Base-by-base conservation (phyloP, 2,797 vertebrate genomes). In the Acanthopagrus latus region DNA sequence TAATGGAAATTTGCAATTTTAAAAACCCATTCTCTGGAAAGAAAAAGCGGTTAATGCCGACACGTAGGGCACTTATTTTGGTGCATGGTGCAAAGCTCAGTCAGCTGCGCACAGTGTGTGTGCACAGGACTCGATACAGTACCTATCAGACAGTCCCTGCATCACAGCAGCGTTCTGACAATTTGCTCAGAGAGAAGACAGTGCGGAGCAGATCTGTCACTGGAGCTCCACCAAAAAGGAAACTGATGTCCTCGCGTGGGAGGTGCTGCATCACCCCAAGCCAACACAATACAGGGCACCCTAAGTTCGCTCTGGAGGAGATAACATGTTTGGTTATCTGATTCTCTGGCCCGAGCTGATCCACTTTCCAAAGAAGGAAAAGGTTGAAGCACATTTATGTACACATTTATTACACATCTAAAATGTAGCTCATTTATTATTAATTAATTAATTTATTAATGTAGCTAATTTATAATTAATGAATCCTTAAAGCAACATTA, bases 201-300 rank as follows among this genome's bases (percentile, higher is more conserved):
- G 75, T 6, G 14, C 46, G 33, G 68, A 77, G 69, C 55, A 71
- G 55, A 76, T 86, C 75, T 79, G 78, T 71, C 83, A 83, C 60
- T 56, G 79, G 73, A 78, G 76, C 78, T 69, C 47, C 27, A 47
- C 59, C 20, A 66, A 78, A 75, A 78, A 64, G 38, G 41, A 82
- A 79, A 66, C 20, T 44, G 68, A 47, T 81, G 78, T 83, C 65
- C 56, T 68, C 80, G 83, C 80, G 88, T 88, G 76, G 80, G 88
- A 84, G 84, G 76, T 57, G 54, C 69, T 63, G 78, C 23, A 43
- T 72, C 57, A 65, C 58, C 58, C 5, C n/a, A 50, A 59, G 18
- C 11, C 11, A 57, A 79, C 47, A 48, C 59, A 68, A 20, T 48
- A 68, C 12, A 62, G 47, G 71, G 59, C 51, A 9, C 59, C 76